Percentiles rank a stretch among this genome's conserved stretches.
Conservation (phyloP, 2,888 invertebrate genomes). For the Epinotia nisella region DNA sequence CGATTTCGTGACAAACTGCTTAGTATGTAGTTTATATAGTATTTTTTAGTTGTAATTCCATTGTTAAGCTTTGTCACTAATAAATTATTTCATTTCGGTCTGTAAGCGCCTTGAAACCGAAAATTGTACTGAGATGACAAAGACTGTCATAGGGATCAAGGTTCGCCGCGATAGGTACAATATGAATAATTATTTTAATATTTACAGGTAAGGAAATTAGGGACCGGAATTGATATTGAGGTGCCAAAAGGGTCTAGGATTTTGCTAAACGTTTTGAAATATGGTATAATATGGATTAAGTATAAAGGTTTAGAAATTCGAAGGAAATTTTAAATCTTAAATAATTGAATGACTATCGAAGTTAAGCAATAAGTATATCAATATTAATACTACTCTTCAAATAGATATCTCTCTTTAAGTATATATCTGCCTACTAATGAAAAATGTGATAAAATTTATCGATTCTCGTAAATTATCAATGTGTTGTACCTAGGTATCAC, state of each 20-base stretch:
- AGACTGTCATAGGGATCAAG: too few relatives aligned
- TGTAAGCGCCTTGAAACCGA: too few relatives aligned
- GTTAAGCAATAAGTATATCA: conserved; percentile 16
- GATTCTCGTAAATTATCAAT: conserved; percentile 54
- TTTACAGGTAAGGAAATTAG: not conserved
- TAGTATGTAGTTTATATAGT: too few relatives aligned
- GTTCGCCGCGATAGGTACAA: too few relatives aligned
- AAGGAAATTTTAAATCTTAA: conserved; percentile 7
- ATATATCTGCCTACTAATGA: conserved; percentile 1
- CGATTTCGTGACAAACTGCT: too few relatives aligned
- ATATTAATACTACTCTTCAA: conserved; percentile 6
- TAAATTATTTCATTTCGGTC: too few relatives aligned
- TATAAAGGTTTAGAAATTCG: not conserved
- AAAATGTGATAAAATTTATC: conserved; percentile 66
- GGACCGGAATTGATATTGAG: conserved; percentile 17
- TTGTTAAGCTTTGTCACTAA: too few relatives aligned
- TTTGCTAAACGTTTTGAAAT: conserved; percentile 14
- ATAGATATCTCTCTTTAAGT: not conserved
- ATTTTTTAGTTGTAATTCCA: too few relatives aligned
- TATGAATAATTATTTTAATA: not conserved
- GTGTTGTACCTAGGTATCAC: conserved; percentile 56
- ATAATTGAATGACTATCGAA: conserved; percentile 7
- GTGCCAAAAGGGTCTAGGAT: conserved; percentile 30
- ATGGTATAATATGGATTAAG: not conserved
- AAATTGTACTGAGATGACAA: too few relatives aligned